A percentile compares a stretch with the other conserved stretches of the same genome.
Conservation (phyloP, 2,888 invertebrate species). For the Tinea pellionella region DNA sequence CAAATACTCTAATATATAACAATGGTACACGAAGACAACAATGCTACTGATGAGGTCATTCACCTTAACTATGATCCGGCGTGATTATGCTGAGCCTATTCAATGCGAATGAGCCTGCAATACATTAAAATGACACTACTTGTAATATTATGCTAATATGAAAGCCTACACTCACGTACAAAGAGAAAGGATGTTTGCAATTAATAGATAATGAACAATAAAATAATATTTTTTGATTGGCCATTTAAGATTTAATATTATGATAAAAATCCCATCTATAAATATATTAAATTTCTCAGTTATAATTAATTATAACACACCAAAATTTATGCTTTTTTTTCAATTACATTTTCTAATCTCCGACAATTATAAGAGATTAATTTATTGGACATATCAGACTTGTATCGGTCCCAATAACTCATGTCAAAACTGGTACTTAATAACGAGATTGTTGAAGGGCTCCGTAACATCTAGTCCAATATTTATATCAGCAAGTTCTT, state of each 20-base stretch:
- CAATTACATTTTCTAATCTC: background rate
- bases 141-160: background rate
- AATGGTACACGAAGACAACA: background rate
- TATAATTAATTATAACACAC: background rate
- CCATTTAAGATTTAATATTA: background rate
- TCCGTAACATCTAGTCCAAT: slow-evolving; percentile 49
- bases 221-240: background rate
- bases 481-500: slow-evolving; percentile 63
- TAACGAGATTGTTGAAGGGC: slow-evolving; percentile 53
- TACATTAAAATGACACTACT: background rate
- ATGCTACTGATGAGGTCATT: background rate
- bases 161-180: background rate
- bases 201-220: background rate
- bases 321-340: background rate
- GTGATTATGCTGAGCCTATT: background rate
- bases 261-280: background rate
- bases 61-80: background rate
- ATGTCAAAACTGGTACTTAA: slow-evolving; percentile 6
- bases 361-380: background rate
- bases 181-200: background rate
- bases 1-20: background rate
- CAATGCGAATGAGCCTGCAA: background rate
- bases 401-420: slow-evolving; percentile 4
- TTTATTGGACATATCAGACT: slow-evolving; percentile 4
- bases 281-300: background rate